A percentile compares a stretch with the other conserved stretches of the same genome.
Evolutionary conservation across 2,797 vertebrate species (phyloP).

Genomic region (Muraenolepis orangiensis): DNA sequence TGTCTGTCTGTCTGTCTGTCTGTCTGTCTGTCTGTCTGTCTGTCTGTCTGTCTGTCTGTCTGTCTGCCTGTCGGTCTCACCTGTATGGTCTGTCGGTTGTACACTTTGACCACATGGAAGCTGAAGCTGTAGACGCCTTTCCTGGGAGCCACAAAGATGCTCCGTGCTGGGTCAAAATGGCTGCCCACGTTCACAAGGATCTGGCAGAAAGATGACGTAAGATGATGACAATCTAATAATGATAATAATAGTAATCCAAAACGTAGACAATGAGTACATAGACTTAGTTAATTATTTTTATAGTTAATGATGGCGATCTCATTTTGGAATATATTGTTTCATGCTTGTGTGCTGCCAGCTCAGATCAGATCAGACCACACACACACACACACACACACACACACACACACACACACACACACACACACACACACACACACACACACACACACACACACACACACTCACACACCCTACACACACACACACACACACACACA

Average conservation of each 20-base stretch:
- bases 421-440: too few species aligned
- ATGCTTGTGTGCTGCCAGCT: too few species aligned
- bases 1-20: too few species aligned
- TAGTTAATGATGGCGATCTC: too few species aligned
- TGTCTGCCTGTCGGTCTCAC: conserved; percentile 41
- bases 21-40: not conserved
- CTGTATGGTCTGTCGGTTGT: conserved; percentile 79
- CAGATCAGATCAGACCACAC: not conserved
- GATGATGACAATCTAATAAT: not conserved
- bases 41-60: not conserved
- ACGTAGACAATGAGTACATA: too few species aligned
- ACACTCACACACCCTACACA: too few species aligned
- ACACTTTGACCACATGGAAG: conserved; percentile 80
- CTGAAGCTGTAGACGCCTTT: conserved; percentile 80
- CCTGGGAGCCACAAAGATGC: conserved; percentile 74
- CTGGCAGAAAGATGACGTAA: conserved; percentile 39
- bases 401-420: too few species aligned
- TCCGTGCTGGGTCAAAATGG: conserved; percentile 75
- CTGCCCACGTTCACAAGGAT: conserved; percentile 76
- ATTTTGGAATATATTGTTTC: too few species aligned
- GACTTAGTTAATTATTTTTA: too few species aligned
- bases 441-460: not conserved
- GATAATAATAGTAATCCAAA: not conserved
- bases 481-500: too few species aligned
- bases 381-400: too few species aligned